Percentiles rank a stretch among this genome's conserved stretches.
phyloP scores from a whole-genome alignment of 1,140 invertebrate genomes.

The Penaeus vannamei region DNA sequence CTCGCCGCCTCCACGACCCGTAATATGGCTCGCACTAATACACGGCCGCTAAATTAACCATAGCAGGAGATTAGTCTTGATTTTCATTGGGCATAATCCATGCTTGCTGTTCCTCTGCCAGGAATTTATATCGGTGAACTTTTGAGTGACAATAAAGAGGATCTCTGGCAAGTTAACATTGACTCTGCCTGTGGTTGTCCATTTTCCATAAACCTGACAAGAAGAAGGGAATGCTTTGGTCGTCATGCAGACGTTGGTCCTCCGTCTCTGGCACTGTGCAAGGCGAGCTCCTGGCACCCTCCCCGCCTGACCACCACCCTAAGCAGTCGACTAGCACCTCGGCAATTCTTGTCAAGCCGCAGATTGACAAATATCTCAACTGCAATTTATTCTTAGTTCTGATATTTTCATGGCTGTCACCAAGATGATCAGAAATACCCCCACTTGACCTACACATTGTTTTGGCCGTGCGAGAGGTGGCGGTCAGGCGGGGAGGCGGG shows the following conservation, averaged over 20 bases:
- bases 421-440: too few relatives aligned
- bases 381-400: not conserved
- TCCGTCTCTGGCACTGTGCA: conserved; percentile 44
- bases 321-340: not conserved
- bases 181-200: too few relatives aligned
- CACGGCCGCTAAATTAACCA: not conserved
- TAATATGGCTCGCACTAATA: conserved; percentile 12
- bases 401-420: too few relatives aligned
- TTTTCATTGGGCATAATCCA: not conserved
- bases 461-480: conserved; percentile 21
- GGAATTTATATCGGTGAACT: too few relatives aligned
- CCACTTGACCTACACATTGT: too few relatives aligned
- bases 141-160: too few relatives aligned
- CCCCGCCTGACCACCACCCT: conserved; percentile 47
- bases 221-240: conserved; percentile 31
- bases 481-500: conserved; percentile 59
- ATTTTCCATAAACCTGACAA: conserved; percentile 25
- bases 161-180: too few relatives aligned
- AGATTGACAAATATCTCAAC: not conserved
- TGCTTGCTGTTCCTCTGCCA: not conserved
- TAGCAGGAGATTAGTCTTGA: too few relatives aligned
- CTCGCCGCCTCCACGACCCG: not conserved
- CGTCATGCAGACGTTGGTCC: conserved; percentile 20
- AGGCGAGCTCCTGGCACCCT: conserved; percentile 53
- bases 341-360: not conserved